Base-by-base conservation (phyloP, 30 jellyfish, hydroid and myxozoan genomes). In the Chrysaora quinquecirrha region DNA sequence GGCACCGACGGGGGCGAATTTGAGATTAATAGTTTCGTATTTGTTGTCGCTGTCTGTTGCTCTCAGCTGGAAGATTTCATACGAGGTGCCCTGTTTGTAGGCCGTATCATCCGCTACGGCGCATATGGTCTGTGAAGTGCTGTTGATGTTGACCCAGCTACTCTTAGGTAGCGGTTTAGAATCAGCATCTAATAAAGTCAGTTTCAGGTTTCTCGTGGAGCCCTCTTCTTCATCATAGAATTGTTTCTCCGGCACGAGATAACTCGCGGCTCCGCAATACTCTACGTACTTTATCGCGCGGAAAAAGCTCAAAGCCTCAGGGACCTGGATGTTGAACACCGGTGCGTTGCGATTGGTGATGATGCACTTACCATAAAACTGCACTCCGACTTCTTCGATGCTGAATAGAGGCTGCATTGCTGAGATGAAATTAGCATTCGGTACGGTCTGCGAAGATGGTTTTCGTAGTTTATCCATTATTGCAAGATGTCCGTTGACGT, bases 181-280 rank as follows among this genome's bases (percentile, higher is more conserved):
- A 23, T 14, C 30, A 31, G 25, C 52, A n/a, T 29, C 66, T 0
- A 67, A 31, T 9, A 84, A 70, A 54, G 14, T 67, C 38, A 85
- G 65, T 64, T 58, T 64, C 28, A 87, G 48, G 47, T 86, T 91
- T n/a, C 91, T 29, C 2, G 96, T 79, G 58, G 63, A 20, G 33
- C 98, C 98, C 30, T 93, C 98, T 61, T 93, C 98, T 82, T 93
- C 97, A 78, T 93, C 98, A 16, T 18, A 1, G 32, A 87, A 86
- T 46, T 82, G 48, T 30, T 54, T 70, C 23, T 62, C 90, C 2
- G 98, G 96, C 22, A 87, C 75, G 16, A 71, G 61, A 34, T 62
- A 76, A 64, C 52, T 29, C 52, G 27, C 67, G 6, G 74, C 84
- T 1, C 38, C 28, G 62, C 95, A 85, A 19, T 63, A 60, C 0